Evolutionary conservation across 2,888 invertebrate genomes (phyloP).

Genomic region (Holacanthella duospinosa): DNA sequence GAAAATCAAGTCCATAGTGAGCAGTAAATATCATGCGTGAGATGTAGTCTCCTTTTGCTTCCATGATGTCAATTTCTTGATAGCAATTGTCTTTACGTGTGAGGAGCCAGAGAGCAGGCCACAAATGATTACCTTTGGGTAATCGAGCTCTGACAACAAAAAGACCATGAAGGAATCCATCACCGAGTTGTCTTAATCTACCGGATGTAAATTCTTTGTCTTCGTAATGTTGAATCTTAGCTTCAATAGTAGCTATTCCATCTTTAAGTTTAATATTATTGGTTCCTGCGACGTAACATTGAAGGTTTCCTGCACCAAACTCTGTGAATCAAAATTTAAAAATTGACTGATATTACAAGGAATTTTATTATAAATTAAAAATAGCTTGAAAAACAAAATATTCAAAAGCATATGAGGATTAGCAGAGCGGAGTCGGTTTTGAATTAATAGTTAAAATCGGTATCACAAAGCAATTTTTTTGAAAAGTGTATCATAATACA

Average conservation of each 20-base stretch:
- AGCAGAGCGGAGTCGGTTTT: too few relatives aligned
- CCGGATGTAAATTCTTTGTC: constrained; percentile 19
- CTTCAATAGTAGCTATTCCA: constrained; percentile 10
- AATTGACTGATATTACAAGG: too few relatives aligned
- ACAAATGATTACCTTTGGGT: constrained; percentile 32
- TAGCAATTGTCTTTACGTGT: constrained; percentile 17
- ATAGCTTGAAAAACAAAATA: too few relatives aligned
- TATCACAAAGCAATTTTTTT: too few relatives aligned
- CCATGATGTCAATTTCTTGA: constrained; percentile 35
- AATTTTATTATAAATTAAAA: too few relatives aligned
- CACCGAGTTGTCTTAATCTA: constrained; percentile 11
- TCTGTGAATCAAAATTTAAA: constrained; percentile 14
- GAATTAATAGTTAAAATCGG: too few relatives aligned
- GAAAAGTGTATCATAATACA: too few relatives aligned
- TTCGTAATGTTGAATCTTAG: constrained; percentile 4
- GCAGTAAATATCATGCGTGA: constrained; percentile 24
- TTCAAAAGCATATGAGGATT: too few relatives aligned
- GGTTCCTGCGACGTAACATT: constrained; percentile 25
- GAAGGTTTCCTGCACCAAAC: constrained; percentile 30
- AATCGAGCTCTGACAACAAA: constrained; percentile 29
- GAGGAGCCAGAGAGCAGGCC: constrained; percentile 23
- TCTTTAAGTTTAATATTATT: constrained; percentile 15
- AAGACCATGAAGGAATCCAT: constrained; percentile 27
- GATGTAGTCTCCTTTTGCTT: constrained; percentile 31
- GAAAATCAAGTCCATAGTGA: constrained; percentile 24